phyloP scores from a whole-genome alignment of 2,888 invertebrate genomes.

The Griposia aprilina region DNA sequence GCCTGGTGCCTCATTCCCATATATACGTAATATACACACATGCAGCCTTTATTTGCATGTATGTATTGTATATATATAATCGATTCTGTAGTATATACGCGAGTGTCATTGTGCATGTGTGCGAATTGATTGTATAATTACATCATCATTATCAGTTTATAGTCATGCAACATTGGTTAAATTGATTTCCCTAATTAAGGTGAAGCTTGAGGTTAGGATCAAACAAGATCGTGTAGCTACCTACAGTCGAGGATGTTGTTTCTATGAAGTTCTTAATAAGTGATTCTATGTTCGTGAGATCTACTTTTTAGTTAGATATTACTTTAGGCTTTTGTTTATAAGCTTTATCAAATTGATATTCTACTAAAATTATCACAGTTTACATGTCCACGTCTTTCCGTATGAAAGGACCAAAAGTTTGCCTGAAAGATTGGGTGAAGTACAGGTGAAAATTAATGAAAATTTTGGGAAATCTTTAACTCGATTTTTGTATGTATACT shows the following conservation, averaged over 20 bases:
- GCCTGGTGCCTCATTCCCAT: slow-evolving; percentile 64
- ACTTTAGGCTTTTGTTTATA: slow-evolving; percentile 4
- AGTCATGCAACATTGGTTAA: slow-evolving; percentile 78
- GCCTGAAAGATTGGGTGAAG: not conserved
- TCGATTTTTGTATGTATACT: not conserved
- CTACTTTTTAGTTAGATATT: slow-evolving; percentile 15
- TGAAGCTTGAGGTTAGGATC: slow-evolving; percentile 65
- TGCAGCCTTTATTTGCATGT: slow-evolving; percentile 58
- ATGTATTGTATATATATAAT: slow-evolving; percentile 59
- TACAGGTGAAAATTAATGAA: slow-evolving; percentile 11
- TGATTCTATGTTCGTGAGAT: slow-evolving; percentile 14
- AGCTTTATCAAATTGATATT: slow-evolving; percentile 12
- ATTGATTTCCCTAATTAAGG: slow-evolving; percentile 82
- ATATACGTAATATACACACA: slow-evolving; percentile 62
- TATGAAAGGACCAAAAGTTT: slow-evolving; percentile 40
- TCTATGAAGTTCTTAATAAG: slow-evolving; percentile 18
- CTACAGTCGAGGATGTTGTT: slow-evolving; percentile 25
- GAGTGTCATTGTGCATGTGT: slow-evolving; percentile 57
- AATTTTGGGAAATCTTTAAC: slow-evolving; percentile 9
- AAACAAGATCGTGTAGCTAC: slow-evolving; percentile 37
- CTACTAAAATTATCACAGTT: not conserved
- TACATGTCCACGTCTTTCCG: not conserved
- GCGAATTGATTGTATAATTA: slow-evolving; percentile 78
- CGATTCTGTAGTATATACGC: slow-evolving; percentile 56
- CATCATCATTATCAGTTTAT: slow-evolving; percentile 79